Conservation (phyloP, 2,888 invertebrate species). For the Drosophila mimetica region DNA sequence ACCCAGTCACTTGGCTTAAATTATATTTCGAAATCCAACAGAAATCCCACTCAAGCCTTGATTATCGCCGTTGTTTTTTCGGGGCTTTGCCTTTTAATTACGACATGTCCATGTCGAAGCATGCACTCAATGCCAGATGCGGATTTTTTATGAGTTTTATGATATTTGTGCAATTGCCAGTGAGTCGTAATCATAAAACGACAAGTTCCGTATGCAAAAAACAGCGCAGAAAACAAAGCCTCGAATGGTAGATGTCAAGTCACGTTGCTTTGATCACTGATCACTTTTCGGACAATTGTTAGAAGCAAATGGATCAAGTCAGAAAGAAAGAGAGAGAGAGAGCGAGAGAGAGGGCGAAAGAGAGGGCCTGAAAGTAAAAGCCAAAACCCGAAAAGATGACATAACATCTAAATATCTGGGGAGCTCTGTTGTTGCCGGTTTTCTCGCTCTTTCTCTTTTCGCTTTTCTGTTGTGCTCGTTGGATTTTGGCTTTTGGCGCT, state of each 20-base stretch:
- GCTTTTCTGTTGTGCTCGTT: conserved; percentile 35
- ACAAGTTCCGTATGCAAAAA: conserved; percentile 35
- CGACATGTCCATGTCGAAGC: conserved; percentile 39
- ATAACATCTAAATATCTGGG: conserved; percentile 23
- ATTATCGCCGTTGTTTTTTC: conserved; percentile 19
- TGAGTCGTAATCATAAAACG: conserved; percentile 9
- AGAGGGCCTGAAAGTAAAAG: conserved; percentile 44
- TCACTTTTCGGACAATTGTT: conserved; percentile 31
- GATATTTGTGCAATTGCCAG: conserved; percentile 40
- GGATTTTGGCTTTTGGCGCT: conserved; percentile 43
- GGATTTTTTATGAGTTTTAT: conserved; percentile 35
- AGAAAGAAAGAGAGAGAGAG: neutral
- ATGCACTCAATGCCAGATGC: conserved; percentile 42
- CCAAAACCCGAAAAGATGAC: conserved; percentile 40
- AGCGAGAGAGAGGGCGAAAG: neutral
- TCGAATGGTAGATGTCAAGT: conserved; percentile 26
- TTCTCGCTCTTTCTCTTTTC: conserved; percentile 16
- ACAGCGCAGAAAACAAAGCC: neutral
- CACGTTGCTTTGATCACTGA: conserved; percentile 31
- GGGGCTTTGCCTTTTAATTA: conserved; percentile 36
- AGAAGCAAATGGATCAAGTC: conserved; percentile 43
- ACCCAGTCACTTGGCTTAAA: conserved; percentile 12
- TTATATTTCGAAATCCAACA: conserved; percentile 5
- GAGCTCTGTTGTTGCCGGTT: conserved; percentile 32
- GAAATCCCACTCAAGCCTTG: conserved; percentile 27